Evolutionary conservation across 2,888 invertebrate genomes (phyloP).

Genomic region (Plagodis dolabraria): DNA sequence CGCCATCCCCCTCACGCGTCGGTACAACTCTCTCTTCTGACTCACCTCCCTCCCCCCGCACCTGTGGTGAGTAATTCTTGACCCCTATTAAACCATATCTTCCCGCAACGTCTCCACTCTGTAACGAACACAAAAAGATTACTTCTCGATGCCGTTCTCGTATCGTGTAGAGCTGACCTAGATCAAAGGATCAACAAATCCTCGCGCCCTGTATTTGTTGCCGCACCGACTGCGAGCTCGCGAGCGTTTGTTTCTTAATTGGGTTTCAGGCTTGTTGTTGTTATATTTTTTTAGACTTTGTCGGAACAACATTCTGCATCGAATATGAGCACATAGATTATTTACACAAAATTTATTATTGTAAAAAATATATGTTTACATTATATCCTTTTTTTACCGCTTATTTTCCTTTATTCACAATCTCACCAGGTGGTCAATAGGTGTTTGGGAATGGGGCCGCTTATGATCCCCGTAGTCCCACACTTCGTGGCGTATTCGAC

Average conservation of each 20-base stretch:
- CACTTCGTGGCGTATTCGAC: too few relatives aligned
- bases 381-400: too few relatives aligned
- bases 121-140: conserved; percentile 12
- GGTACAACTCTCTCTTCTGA: not conserved
- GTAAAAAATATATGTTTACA: too few relatives aligned
- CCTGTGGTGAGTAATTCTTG: conserved; percentile 6
- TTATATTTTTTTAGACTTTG: too few relatives aligned
- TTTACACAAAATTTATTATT: too few relatives aligned
- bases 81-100: conserved; percentile 13
- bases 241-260: not conserved
- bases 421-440: too few relatives aligned
- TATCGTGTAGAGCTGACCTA: conserved; percentile 3
- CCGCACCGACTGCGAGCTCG: not conserved
- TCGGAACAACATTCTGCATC: too few relatives aligned
- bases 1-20: not conserved
- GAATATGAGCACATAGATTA: too few relatives aligned
- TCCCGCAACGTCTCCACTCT: conserved; percentile 10
- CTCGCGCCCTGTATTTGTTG: not conserved
- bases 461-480: too few relatives aligned
- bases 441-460: too few relatives aligned
- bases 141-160: not conserved
- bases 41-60: not conserved
- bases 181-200: not conserved
- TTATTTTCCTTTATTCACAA: too few relatives aligned
- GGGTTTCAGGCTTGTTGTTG: too few relatives aligned